phyloP scores from a whole-genome alignment of 2,113 vertebrate species.

The Donacobius atricapilla region DNA sequence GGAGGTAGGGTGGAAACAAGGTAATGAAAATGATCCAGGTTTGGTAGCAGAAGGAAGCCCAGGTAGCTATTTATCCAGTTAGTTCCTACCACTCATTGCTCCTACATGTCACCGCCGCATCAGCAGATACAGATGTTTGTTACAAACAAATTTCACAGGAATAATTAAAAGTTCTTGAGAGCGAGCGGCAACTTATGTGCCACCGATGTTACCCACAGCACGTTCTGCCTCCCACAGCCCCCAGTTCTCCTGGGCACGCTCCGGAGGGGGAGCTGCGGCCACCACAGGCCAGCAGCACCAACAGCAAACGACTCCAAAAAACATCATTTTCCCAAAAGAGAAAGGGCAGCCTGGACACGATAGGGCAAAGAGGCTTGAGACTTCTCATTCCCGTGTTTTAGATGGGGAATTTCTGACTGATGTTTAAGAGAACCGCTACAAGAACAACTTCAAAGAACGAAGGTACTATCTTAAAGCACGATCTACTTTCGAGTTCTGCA shows the following conservation, averaged over 20 bases:
- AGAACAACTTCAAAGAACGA: background rate
- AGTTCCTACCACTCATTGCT: background rate
- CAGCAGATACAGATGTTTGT: background rate
- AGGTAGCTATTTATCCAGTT: background rate
- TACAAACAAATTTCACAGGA: background rate
- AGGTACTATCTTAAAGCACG: background rate
- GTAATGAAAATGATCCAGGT: background rate
- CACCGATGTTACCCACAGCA: background rate
- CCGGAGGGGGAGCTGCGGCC: background rate
- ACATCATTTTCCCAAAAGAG: background rate
- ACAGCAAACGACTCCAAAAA: background rate
- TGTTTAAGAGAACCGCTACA: background rate
- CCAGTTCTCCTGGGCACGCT: background rate
- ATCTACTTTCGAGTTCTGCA: background rate
- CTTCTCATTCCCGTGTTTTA: background rate
- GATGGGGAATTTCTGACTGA: background rate
- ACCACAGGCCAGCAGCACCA: background rate
- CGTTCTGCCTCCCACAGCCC: rapidly evolving
- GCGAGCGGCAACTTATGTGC: background rate
- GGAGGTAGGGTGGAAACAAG: background rate
- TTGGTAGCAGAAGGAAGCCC: background rate
- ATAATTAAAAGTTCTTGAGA: background rate
- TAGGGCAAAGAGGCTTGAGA: background rate
- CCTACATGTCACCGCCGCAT: rapidly evolving
- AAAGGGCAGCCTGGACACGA: rapidly evolving